Base-by-base conservation (phyloP, 2,888 invertebrate genomes). In the Stomorhina lunata region DNA sequence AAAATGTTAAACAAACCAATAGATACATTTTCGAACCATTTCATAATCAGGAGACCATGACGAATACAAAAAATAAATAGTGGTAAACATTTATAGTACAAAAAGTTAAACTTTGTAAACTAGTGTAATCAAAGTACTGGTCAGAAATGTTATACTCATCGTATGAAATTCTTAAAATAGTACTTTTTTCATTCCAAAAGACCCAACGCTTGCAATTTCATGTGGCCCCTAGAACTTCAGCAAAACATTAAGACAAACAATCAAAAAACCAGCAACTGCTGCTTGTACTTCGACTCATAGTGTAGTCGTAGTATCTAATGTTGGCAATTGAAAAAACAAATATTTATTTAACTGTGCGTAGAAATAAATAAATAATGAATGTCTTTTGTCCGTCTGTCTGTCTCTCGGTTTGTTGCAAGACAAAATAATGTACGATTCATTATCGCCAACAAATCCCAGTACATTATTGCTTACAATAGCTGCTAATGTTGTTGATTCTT, bases 311-410 rank as follows among this genome's bases (percentile, higher is more conserved):
- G n/a, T n/a, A n/a, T n/a, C 40, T 59, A 65, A 71, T 22, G 59
- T 45, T 72, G 48, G 66, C 61, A 72, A 72, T 72, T 37, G 61
- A 66, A 61, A 61, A 29, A 55, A 29, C 37, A 77, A 72, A 77
- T 81, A 68, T 77, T 81, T 72, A 37, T 77, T 53, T 66, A 81
- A 77, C 81, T 57, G 61, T 68, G 77, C 75, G 76, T 80, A 43
- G 25, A 55, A 27, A 15, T 37, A 22, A 22, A 66, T 25, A 45
- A 73, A 57, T 59, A 71, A 69, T 69, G 57, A 69, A 65, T 80
- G 65, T 75, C n/a, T 55, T 50, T 45, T 17, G 50, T 34, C 37
- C 63, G 32, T 55, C 53, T 37, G 66, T 50, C 9, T 40, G 40
- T 25, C n/a, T 2, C 17, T 65, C 63, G 15, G 10, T 15, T 32